phyloP scores from a whole-genome alignment of 1,140 invertebrate species.

The Panagrolaimus sp. region DNA sequence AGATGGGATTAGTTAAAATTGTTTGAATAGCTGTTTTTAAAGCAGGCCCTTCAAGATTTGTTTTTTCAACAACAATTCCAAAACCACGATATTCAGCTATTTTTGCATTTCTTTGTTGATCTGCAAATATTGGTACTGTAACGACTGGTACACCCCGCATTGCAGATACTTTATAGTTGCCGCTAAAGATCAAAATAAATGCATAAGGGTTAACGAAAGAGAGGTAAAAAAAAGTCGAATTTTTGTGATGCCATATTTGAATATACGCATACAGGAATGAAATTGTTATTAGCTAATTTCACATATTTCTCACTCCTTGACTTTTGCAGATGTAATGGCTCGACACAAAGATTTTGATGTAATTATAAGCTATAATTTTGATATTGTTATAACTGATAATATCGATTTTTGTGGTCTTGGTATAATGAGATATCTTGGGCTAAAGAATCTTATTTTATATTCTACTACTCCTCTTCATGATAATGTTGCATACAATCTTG shows the following conservation, averaged over 20 bases:
- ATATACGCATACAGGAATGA: too few relatives aligned
- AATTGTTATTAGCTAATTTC: too few relatives aligned
- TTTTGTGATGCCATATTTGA: too few relatives aligned
- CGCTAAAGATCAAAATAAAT: too few relatives aligned
- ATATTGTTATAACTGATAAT: conserved; percentile 37
- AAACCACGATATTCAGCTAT: conserved; percentile 26
- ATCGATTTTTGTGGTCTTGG: too few relatives aligned
- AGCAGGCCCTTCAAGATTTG: neutral
- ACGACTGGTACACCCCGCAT: conserved; percentile 38
- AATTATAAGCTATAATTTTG: conserved; percentile 27
- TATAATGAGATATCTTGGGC: conserved; percentile 22
- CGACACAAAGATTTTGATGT: neutral
- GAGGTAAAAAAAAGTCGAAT: too few relatives aligned
- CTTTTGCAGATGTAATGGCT: neutral
- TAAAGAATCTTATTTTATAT: conserved; percentile 31
- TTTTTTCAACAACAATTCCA: conserved; percentile 20
- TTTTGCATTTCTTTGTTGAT: conserved; percentile 31
- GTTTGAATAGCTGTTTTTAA: neutral
- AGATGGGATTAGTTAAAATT: neutral
- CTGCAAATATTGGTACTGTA: conserved; percentile 31
- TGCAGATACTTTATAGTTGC: conserved; percentile 33
- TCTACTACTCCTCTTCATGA: conserved; percentile 17
- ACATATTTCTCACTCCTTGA: too few relatives aligned
- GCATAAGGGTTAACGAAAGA: too few relatives aligned
- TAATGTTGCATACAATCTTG: conserved; percentile 25